Conservation (phyloP, 2,888 invertebrate species). For the Poecilobothrus nobilitatus region DNA sequence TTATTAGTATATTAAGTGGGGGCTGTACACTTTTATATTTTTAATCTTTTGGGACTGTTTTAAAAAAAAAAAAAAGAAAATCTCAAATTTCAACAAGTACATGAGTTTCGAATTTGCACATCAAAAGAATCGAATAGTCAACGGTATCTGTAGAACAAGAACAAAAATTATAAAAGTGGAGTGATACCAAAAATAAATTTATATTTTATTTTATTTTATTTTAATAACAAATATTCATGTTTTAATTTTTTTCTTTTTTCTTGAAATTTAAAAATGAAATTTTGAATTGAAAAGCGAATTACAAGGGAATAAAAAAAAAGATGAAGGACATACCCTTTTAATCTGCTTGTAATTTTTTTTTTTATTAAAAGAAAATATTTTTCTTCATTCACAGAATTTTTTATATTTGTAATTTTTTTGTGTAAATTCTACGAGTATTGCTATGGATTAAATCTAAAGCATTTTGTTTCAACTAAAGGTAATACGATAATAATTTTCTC, state of each 20-base stretch:
- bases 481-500: too few relatives aligned
- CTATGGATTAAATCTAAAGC: too few relatives aligned
- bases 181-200: too few relatives aligned
- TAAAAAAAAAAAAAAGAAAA: not conserved
- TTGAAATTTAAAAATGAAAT: not conserved
- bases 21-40: not conserved
- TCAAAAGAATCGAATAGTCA: not conserved
- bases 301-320: not conserved
- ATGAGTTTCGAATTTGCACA: not conserved
- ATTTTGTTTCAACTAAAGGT: too few relatives aligned
- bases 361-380: too few relatives aligned
- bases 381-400: too few relatives aligned
- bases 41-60: not conserved
- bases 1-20: not conserved
- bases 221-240: not conserved
- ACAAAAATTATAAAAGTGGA: too few relatives aligned
- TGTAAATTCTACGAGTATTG: too few relatives aligned
- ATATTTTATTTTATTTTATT: not conserved
- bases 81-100: conserved; percentile 6
- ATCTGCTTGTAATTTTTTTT: not conserved
- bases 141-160: not conserved
- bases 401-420: too few relatives aligned
- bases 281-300: not conserved
- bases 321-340: not conserved
- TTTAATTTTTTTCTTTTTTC: not conserved